These are phyloP conservation scores for Pelobates fuscus DNA, from an alignment of 2,113 vertebrate species.

Conservation along the genomic window DNA sequence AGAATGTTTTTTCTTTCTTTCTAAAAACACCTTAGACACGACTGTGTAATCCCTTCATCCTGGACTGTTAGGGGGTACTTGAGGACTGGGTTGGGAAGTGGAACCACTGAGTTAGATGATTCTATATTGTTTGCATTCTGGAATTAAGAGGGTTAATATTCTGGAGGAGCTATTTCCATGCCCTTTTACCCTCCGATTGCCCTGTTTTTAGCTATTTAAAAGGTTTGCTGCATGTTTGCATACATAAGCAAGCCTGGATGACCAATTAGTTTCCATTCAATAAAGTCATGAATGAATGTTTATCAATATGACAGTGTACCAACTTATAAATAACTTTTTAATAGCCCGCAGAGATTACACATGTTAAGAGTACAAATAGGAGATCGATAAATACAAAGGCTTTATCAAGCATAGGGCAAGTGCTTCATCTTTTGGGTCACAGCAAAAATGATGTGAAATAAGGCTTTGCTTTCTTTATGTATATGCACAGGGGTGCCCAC, in stretches of 20 bases:
- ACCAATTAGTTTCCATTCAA: conserved; percentile 44
- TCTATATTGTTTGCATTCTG: no score
- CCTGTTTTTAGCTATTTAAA: conserved; percentile 16
- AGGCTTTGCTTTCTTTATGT: no score
- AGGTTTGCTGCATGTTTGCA: conserved; percentile 34
- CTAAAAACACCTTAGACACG: no score
- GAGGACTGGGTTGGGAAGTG: no score
- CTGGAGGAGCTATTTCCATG: conserved; percentile 1
- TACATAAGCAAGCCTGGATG: conserved; percentile 13
- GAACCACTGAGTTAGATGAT: no score
- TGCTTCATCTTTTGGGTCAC: conserved; percentile 25
- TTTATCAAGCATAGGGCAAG: conserved; percentile 11
- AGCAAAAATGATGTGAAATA: conserved; percentile 16
- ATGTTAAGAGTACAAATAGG: not conserved
- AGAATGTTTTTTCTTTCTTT: no score
- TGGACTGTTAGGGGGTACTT: no score
- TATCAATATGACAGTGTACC: conserved; percentile 5
- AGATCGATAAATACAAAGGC: conserved; percentile 18
- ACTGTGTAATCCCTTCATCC: no score
- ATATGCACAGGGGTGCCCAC: no score
- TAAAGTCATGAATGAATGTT: conserved; percentile 25
- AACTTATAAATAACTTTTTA: conserved; percentile 45
- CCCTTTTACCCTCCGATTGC: conserved; percentile 1
- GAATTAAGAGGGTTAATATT: no score
- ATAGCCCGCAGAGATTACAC: conserved; percentile 33